phyloP scores from a whole-genome alignment of 92 coral and sea anemone genomes.

The Heteractis magnifica region DNA sequence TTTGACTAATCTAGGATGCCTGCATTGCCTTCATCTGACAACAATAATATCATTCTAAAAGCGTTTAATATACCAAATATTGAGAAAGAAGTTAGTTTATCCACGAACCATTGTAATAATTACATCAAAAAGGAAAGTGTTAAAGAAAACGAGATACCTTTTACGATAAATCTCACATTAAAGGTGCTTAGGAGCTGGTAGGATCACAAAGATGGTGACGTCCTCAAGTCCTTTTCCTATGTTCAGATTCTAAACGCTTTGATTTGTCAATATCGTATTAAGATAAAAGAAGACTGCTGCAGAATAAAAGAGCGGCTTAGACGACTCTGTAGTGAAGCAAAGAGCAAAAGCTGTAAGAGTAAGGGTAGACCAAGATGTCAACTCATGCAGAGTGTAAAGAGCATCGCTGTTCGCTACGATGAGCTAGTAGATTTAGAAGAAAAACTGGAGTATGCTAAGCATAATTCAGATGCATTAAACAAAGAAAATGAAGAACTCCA shows the following conservation, averaged over 20 bases:
- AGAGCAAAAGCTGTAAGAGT: background rate
- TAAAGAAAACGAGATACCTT: conserved; percentile 6
- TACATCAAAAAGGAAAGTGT: conserved; percentile 3
- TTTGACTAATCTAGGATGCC: too few relatives aligned
- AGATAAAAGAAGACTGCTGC: background rate
- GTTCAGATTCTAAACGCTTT: background rate
- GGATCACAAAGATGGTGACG: background rate
- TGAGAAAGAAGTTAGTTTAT: background rate
- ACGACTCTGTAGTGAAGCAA: background rate
- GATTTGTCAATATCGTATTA: background rate
- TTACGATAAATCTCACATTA: background rate
- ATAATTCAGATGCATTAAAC: background rate
- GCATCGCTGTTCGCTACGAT: background rate
- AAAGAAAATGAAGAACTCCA: background rate
- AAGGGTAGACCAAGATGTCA: background rate
- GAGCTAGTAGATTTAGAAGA: background rate
- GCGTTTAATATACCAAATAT: background rate
- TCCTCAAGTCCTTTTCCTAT: background rate
- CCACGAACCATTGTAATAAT: background rate
- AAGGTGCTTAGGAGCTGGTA: conserved; percentile 9
- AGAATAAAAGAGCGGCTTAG: background rate
- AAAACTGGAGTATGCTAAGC: background rate
- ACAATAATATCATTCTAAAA: background rate
- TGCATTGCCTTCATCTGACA: background rate
- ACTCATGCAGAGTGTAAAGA: background rate